phyloP scores from a whole-genome alignment of 2,113 vertebrate species.

The Catagonus wagneri region DNA sequence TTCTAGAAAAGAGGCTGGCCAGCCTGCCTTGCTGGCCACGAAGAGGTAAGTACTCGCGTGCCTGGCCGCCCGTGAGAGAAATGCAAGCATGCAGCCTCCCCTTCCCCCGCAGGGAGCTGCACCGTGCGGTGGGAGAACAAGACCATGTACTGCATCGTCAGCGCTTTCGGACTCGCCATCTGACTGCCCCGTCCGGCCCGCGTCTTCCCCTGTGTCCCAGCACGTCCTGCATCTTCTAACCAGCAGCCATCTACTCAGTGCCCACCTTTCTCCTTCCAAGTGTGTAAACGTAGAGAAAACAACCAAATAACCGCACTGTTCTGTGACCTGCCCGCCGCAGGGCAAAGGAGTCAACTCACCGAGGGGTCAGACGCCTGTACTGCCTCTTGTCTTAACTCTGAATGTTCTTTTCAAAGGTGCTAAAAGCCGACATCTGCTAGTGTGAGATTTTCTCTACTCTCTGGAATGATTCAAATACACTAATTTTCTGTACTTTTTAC shows the following conservation, averaged over 20 bases:
- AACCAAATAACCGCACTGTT: constrained; percentile 53
- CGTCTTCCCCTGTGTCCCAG: constrained; percentile 6
- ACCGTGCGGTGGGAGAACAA: constrained; percentile 97
- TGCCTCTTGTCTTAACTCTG: constrained; percentile 83
- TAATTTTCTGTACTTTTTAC: constrained; percentile 86
- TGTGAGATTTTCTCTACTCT: constrained; percentile 77
- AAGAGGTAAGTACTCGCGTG: neutral
- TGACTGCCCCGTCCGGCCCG: constrained; percentile 83
- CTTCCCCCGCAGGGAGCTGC: constrained; percentile 91
- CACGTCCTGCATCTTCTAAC: constrained; percentile 62
- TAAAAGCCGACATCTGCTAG: constrained; percentile 82
- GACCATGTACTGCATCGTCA: constrained; percentile 96
- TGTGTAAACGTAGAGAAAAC: constrained; percentile 60
- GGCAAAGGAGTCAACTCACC: neutral
- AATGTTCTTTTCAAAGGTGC: constrained; percentile 87
- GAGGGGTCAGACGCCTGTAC: neutral
- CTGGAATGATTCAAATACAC: constrained; percentile 80
- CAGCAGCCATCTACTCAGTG: constrained; percentile 70
- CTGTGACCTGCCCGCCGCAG: constrained; percentile 15
- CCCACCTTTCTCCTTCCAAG: constrained; percentile 71
- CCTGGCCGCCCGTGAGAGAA: neutral
- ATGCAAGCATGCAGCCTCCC: too few relatives aligned
- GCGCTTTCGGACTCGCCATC: constrained; percentile 93
- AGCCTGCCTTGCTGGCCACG: neutral
- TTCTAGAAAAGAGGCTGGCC: neutral